These are phyloP conservation scores for Capricornis sumatraensis DNA, from an alignment of 2,113 vertebrate species.

Conservation along the genomic window DNA sequence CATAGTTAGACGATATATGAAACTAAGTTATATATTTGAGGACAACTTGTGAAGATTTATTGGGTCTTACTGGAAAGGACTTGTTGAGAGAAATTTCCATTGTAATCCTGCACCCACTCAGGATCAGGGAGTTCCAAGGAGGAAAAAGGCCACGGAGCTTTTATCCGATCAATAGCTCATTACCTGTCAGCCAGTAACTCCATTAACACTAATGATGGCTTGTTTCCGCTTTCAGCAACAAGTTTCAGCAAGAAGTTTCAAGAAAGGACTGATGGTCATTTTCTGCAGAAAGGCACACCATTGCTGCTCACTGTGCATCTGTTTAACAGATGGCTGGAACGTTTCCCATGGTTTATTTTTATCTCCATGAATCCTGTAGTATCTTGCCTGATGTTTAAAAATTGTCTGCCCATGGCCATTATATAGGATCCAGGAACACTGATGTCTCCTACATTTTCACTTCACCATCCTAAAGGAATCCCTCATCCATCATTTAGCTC, in stretches of 20 bases:
- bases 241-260: not conserved
- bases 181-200: not conserved
- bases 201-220: not conserved
- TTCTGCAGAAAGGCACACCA: not conserved
- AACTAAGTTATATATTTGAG: not conserved
- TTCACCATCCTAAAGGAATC: not conserved
- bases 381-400: not conserved
- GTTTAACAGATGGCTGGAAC: not conserved
- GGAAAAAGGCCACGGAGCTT: not conserved
- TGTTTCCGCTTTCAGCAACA: not conserved
- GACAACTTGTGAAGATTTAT: not conserved
- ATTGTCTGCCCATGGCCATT: not conserved
- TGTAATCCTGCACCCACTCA: not conserved
- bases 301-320: not conserved
- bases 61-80: not conserved
- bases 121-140: not conserved
- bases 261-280: not conserved
- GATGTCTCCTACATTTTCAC: too few relatives aligned
- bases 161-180: not conserved
- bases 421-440: not conserved
- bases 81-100: not conserved
- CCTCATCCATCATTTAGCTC: not conserved
- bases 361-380: not conserved
- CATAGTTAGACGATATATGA: not conserved
- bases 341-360: not conserved